Percentiles rank a stretch among this genome's conserved stretches.
These are phyloP conservation scores for Notodonta ziczac DNA, from an alignment of 2,888 invertebrate species.

Conservation along the genomic window DNA sequence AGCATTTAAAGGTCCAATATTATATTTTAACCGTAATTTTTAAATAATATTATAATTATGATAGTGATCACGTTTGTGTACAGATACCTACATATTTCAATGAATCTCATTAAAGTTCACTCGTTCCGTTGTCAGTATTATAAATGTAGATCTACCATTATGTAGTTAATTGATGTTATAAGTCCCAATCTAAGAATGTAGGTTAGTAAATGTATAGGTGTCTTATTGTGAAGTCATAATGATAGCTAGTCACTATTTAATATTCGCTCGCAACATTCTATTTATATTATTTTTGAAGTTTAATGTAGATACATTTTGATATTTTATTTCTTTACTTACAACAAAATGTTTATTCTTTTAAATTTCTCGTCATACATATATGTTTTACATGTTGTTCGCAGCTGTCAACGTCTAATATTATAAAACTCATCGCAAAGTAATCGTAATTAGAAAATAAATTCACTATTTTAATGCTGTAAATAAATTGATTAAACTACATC, in stretches of 20 bases:
- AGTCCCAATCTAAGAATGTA: slow-evolving; percentile 76
- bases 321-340: slow-evolving; percentile 17
- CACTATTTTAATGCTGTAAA: slow-evolving; percentile 62
- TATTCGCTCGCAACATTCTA: not conserved
- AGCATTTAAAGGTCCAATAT: slow-evolving; percentile 57
- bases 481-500: slow-evolving; percentile 58
- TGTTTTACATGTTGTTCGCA: slow-evolving; percentile 31
- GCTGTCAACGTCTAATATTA: slow-evolving; percentile 28
- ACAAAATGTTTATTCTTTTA: slow-evolving; percentile 11
- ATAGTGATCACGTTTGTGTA: slow-evolving; percentile 32
- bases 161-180: slow-evolving; percentile 53
- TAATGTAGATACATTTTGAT: slow-evolving; percentile 7
- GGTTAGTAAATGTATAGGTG: slow-evolving; percentile 23
- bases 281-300: slow-evolving; percentile 29
- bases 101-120: slow-evolving; percentile 40
- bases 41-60: slow-evolving; percentile 28
- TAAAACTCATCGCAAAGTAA: slow-evolving; percentile 32
- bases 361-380: slow-evolving; percentile 19
- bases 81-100: slow-evolving; percentile 25
- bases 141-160: slow-evolving; percentile 39
- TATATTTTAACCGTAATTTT: slow-evolving; percentile 30
- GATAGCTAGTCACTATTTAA: slow-evolving; percentile 3
- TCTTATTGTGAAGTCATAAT: not conserved
- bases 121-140: slow-evolving; percentile 51
- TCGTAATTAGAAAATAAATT: slow-evolving; percentile 33